phyloP scores from a whole-genome alignment of 2,113 vertebrate genomes.

The Delphinapterus leucas region DNA sequence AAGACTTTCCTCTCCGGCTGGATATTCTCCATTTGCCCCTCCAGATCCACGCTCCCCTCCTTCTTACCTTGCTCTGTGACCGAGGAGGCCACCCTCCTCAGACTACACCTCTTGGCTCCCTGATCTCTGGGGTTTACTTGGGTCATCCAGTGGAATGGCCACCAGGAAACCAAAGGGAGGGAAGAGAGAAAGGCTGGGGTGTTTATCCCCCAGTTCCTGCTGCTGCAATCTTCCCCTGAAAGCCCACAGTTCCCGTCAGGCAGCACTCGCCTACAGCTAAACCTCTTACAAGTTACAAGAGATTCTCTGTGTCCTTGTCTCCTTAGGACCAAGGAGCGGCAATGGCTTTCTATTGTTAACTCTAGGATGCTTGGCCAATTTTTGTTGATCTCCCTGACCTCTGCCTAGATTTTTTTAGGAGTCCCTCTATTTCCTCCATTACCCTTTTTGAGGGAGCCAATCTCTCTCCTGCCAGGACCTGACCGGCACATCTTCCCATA shows the following conservation, averaged over 20 bases:
- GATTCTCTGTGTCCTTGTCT: background rate
- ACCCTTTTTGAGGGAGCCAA: background rate
- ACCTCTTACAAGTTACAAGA: background rate
- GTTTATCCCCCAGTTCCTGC: background rate
- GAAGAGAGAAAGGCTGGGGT: background rate
- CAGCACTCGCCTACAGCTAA: background rate
- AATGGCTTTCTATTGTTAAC: background rate
- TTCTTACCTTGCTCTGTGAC: background rate
- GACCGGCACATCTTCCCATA: background rate
- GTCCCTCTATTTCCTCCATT: background rate
- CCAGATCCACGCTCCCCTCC: background rate
- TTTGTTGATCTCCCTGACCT: background rate
- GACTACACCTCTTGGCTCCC: background rate
- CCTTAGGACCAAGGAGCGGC: background rate
- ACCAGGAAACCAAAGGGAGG: background rate
- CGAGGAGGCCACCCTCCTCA: background rate
- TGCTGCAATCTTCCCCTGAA: background rate
- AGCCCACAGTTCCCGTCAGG: background rate
- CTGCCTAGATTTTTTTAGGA: background rate
- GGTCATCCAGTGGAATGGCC: background rate
- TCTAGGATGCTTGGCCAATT: background rate
- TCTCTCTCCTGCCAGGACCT: background rate
- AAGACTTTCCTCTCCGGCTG: background rate
- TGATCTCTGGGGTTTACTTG: background rate
- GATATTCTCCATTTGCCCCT: background rate